Conservation (phyloP, 2,797 vertebrate genomes). For the Falco novaeseelandiae region DNA sequence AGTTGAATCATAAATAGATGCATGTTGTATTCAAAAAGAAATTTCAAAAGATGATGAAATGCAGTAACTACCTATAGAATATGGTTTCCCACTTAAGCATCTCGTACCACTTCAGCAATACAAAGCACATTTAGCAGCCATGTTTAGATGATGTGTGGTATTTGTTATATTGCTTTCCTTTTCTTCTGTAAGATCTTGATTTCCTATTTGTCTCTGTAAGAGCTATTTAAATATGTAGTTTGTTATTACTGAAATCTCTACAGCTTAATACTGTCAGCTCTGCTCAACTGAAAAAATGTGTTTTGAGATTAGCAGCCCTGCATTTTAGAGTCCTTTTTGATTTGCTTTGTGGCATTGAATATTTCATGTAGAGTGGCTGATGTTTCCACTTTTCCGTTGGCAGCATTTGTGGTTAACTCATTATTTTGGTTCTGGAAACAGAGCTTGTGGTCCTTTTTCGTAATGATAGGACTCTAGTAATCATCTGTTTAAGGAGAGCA, state of each 20-base stretch:
- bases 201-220: neutral
- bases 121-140: neutral
- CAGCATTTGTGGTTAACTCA: neutral
- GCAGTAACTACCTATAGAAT: neutral
- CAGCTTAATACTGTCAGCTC: neutral
- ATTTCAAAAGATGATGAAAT: slow-evolving; percentile 14
- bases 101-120: neutral
- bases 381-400: neutral
- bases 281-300: neutral
- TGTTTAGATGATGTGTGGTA: neutral
- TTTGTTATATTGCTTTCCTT: neutral
- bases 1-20: slow-evolving; percentile 21
- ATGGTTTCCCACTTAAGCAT: neutral
- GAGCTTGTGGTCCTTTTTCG: neutral
- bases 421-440: neutral
- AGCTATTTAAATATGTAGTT: neutral
- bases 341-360: neutral
- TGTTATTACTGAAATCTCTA: neutral
- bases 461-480: neutral
- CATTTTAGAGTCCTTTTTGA: neutral
- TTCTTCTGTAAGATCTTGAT: neutral
- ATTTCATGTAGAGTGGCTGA: neutral
- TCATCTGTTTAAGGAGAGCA: neutral
- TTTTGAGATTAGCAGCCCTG: neutral
- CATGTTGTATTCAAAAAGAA: slow-evolving; percentile 36